Conservation (phyloP, 2,797 vertebrate genomes). For the Hippopotamyrus pictus region DNA sequence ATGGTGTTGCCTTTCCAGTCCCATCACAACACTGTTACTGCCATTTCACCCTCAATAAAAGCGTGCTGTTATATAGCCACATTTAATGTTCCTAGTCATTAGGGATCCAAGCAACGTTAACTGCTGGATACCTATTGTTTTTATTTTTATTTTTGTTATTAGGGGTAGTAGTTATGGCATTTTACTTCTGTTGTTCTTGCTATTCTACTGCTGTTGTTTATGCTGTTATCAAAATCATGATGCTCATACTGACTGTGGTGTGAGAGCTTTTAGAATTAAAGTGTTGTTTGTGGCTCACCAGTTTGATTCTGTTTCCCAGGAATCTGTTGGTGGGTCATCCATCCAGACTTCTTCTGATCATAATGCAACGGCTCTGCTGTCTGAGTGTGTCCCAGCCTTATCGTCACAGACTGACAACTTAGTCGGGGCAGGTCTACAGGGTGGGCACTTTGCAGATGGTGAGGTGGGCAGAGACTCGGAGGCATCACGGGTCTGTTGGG, state of each 20-base stretch:
- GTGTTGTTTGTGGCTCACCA: neutral
- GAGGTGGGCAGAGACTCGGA: constrained; percentile 24
- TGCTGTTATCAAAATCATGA: neutral
- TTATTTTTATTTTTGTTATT: neutral
- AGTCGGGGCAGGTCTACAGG: constrained; percentile 35
- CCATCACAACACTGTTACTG: neutral
- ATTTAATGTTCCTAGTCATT: neutral
- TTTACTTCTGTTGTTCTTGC: neutral
- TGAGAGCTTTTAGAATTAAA: neutral
- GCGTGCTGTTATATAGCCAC: neutral
- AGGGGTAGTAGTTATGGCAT: neutral
- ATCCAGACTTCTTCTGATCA: constrained; percentile 31
- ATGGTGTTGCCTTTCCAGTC: neutral
- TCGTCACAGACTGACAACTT: constrained; percentile 51
- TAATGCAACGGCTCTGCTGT: constrained; percentile 72
- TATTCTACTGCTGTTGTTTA: neutral
- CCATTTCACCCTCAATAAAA: neutral
- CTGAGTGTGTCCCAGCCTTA: constrained; percentile 60
- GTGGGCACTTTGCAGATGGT: constrained; percentile 25
- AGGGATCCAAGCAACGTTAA: neutral
- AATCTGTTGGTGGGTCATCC: constrained; percentile 14
- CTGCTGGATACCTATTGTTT: neutral
- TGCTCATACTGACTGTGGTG: neutral
- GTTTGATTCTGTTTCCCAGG: constrained; percentile 50
- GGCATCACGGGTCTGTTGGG: neutral